Percentiles rank a stretch among this genome's conserved stretches.
Evolutionary conservation across 2,113 vertebrate species (phyloP).

Genomic region (Vidua macroura): DNA sequence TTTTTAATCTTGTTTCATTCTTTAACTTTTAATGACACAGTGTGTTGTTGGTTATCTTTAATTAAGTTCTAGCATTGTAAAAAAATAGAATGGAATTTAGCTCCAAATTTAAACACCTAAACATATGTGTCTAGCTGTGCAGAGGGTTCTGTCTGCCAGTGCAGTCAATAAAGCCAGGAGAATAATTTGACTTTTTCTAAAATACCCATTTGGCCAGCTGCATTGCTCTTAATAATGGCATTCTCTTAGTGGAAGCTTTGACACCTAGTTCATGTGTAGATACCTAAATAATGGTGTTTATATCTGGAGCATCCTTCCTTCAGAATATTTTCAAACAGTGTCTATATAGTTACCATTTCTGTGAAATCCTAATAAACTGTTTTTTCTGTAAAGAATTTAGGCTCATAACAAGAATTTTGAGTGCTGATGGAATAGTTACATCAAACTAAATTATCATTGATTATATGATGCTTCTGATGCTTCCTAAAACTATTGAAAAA

Average conservation of each 20-base stretch:
- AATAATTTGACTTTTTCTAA: neutral
- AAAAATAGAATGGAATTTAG: neutral
- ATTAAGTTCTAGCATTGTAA: neutral
- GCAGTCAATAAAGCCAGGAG: neutral
- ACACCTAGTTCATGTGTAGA: neutral
- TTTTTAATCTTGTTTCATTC: neutral
- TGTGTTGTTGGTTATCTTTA: neutral
- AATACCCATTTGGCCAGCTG: neutral
- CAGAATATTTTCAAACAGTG: neutral
- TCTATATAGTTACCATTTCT: neutral
- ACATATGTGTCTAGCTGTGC: accelerated
- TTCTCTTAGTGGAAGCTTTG: neutral
- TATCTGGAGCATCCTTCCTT: neutral
- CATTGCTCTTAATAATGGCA: neutral
- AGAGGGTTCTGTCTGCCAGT: neutral
- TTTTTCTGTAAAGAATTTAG: neutral
- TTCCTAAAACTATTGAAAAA: neutral
- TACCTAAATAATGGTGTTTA: neutral
- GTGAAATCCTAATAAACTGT: neutral
- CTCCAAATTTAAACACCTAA: neutral
- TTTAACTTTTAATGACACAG: neutral
- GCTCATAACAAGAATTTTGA: neutral
- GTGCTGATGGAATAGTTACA: neutral
- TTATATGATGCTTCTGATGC: neutral
- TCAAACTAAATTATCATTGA: neutral